Percentiles rank a stretch among this genome's conserved stretches.
phyloP scores from a whole-genome alignment of 2,888 invertebrate species.

The Ischnura elegans region DNA sequence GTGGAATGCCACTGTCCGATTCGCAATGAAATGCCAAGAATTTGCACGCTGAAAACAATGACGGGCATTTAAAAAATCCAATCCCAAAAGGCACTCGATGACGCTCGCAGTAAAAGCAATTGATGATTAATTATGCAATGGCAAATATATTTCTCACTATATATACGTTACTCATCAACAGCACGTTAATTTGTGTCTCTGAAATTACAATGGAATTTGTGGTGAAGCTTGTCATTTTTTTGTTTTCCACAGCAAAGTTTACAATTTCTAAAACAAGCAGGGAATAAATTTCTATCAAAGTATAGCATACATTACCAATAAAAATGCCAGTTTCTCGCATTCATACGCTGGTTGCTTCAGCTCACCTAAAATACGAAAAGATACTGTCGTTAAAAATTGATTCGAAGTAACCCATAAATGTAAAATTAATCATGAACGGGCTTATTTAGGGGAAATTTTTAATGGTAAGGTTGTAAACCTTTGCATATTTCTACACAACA shows the following conservation, averaged over 20 bases:
- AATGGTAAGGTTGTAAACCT: too few relatives aligned
- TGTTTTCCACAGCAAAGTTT: not conserved
- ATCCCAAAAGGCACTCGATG: not conserved
- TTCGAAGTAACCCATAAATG: too few relatives aligned
- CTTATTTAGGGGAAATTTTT: not conserved
- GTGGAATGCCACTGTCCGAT: not conserved
- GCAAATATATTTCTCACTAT: not conserved
- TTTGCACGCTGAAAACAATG: not conserved
- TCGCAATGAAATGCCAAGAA: slow-evolving; percentile 11
- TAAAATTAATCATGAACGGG: not conserved
- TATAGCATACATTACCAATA: not conserved
- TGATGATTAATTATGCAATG: not conserved
- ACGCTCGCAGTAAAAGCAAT: not conserved
- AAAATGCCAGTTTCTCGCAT: too few relatives aligned
- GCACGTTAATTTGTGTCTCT: not conserved
- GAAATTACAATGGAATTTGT: not conserved
- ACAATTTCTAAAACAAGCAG: not conserved
- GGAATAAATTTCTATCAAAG: not conserved
- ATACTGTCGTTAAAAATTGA: too few relatives aligned
- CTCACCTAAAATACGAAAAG: not conserved
- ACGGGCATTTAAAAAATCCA: not conserved
- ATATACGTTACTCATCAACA: not conserved
- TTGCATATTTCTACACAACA: too few relatives aligned
- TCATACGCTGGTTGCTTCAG: too few relatives aligned
- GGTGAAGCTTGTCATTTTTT: not conserved